Base-by-base conservation (phyloP, 2,113 vertebrate genomes). In the Anser cygnoides region DNA sequence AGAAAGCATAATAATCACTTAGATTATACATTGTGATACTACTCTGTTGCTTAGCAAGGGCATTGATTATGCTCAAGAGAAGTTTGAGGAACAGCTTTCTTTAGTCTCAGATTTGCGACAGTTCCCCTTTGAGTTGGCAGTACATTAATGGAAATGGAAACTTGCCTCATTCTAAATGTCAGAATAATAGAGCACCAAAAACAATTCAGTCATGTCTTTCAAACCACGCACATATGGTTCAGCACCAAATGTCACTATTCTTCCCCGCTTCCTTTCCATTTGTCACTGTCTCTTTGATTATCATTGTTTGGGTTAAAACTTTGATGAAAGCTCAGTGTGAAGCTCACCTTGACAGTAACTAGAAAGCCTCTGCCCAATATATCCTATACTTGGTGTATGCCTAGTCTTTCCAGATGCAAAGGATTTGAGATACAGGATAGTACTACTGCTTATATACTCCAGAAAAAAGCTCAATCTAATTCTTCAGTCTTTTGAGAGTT, bases 201-300 rank as follows among this genome's bases (percentile, higher is more conserved):
- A 98, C 98, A 98, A 98, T 98, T 98, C 98, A 98, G 98, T 98
- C 97, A 98, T 98, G 98, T 98, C 98, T 98, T 98, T 98, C 98
- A 98, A 98, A 98, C 98, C 98, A 98, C 98, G 98, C 98, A 98
- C 98, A 98, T 98, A 98, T 98, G 98, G 98, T 98, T 98, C 97
- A 97, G 96, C 96, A 98, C 98, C 98, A 98, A 98, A 98, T 98
- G 98, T 98, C 98, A 98, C 97, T 97, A 97, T 98, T 98, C 98
- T 97, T 91, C 93, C 93, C 95, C 91, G 96, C 93, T 97, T 95
- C 97, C 97, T 97, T 95, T 96, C 96, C 94, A 92, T 97, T 93
- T 66, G 95, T 96, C 96, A 94, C 97, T 95, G 90, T 89, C 94
- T 95, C 87, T 97, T 93, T 72, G 95, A 96, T 95, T 95, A 94